A percentile compares a stretch with the other conserved stretches of the same genome.
phyloP scores from a whole-genome alignment of 2,888 invertebrate species.

The Gonocerus acuteangulatus region DNA sequence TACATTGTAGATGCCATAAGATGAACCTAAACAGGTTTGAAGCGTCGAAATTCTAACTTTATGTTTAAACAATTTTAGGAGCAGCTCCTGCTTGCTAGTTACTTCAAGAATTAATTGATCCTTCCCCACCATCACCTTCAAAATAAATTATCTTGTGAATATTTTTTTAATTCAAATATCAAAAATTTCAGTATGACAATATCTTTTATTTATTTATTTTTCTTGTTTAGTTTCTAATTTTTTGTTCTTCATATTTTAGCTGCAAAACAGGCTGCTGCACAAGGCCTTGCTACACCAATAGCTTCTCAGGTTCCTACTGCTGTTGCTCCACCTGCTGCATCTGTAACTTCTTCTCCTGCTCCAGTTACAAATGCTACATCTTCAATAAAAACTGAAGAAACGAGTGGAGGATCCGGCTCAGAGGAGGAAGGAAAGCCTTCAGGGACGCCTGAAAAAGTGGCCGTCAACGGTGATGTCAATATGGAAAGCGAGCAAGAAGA shows the following conservation, averaged over 20 bases:
- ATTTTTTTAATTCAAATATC: too few species aligned
- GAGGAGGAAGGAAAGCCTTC: constrained; percentile 8
- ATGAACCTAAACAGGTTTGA: too few species aligned
- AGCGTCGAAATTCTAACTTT: too few species aligned
- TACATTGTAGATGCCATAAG: too few species aligned
- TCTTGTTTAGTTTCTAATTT: too few species aligned
- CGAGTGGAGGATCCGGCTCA: constrained; percentile 4
- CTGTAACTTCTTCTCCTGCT: background rate
- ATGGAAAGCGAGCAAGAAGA: constrained; percentile 35
- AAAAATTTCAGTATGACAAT: too few species aligned
- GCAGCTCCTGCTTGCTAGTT: too few species aligned
- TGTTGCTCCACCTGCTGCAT: constrained; percentile 16
- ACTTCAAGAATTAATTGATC: too few species aligned
- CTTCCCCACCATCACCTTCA: too few species aligned
- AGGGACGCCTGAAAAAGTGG: constrained; percentile 37
- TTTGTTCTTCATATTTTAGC: constrained; percentile 43
- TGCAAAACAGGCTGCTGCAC: constrained; percentile 53
- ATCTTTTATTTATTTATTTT: too few species aligned
- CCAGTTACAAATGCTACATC: background rate
- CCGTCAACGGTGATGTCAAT: constrained; percentile 17
- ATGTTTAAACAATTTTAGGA: too few species aligned
- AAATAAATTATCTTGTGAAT: too few species aligned
- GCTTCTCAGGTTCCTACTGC: background rate
- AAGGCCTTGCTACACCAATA: background rate
- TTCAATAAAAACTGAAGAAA: constrained; percentile 15